Conservation (phyloP, 2,113 vertebrate genomes). For the Gambusia affinis region DNA sequence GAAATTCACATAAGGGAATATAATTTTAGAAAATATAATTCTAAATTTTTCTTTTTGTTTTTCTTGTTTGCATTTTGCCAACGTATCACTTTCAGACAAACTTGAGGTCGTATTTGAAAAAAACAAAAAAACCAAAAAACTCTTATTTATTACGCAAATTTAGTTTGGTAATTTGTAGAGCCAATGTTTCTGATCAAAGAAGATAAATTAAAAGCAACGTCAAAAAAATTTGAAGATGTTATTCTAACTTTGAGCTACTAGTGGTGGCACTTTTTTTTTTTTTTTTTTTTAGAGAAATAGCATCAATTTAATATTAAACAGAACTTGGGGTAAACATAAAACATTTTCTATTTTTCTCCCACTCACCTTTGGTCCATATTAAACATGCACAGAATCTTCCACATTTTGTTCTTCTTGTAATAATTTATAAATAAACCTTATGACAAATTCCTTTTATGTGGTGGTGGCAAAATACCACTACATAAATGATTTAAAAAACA, state of each 20-base stretch:
- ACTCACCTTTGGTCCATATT: no score
- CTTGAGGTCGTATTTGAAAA: background rate
- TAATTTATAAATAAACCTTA: no score
- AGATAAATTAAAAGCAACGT: background rate
- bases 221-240: background rate
- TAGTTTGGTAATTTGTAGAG: background rate
- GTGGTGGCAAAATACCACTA: no score
- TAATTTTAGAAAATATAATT: background rate
- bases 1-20: background rate
- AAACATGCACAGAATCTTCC: no score
- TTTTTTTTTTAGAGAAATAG: no score
- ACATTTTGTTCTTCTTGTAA: no score
- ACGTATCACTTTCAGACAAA: conserved; percentile 3
- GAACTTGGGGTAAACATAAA: background rate
- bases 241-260: background rate
- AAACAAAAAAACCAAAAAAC: no score
- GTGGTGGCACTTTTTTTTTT: no score
- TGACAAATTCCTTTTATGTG: no score
- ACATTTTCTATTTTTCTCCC: no score
- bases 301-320: background rate
- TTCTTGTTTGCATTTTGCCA: conserved; percentile 14
- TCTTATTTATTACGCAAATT: background rate
- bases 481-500: no score
- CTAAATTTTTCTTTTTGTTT: background rate
- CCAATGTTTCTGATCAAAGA: conserved; percentile 7